Evolutionary conservation across 1,140 invertebrate species (phyloP), one percentile per base, ranked within the genome.

Genomic region (Lepidurus arcticus): DNA sequence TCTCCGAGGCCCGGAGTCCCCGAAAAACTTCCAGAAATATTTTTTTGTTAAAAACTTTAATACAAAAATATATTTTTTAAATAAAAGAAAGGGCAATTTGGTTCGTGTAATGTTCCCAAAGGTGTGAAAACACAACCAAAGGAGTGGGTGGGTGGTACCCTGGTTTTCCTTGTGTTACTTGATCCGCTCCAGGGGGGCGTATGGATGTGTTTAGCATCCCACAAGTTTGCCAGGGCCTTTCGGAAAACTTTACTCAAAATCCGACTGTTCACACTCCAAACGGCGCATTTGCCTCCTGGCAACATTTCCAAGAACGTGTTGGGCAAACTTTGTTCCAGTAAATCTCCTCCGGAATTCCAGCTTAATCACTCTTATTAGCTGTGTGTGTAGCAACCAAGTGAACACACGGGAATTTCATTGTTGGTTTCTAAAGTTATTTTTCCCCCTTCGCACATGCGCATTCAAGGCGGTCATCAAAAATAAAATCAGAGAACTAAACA

Each of bases 121-220:
- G 53, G 53, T 65, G 53, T 65, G 53, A 65, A 65, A 65, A 65
- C 34, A 34, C 34, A 34, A 65, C 16, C 21, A 13, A 21, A 65
- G n/a, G 53, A 65, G 21, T 65, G 21, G 21, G 53, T 65, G 53
- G 53, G 53, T 65, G 53, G 53, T 16, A 65, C 53, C 7, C 53
- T 9, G 53, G 53, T 65, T 13, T 65, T 65, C 16, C 53, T n/a
- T 65, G 53, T 65, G 53, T 65, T 65, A 65, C n/a, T n/a, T 65
- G 53, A 65, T 65, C 16, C 53, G 53, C 53, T 65, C 9, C 53
- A 21, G 53, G 53, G 53, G 53, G 53, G 53, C 53, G 53, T 65
- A 65, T 65, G 53, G 3, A n/a, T 65, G 53, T 65, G 53, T 16
- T 21, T 13, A 21, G 53, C 53, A 65, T 65, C 53, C 13, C 8